A percentile compares a stretch with the other conserved stretches of the same genome.
Evolutionary conservation across 2,113 vertebrate species (phyloP).

Genomic region (Crotalus helleri): DNA sequence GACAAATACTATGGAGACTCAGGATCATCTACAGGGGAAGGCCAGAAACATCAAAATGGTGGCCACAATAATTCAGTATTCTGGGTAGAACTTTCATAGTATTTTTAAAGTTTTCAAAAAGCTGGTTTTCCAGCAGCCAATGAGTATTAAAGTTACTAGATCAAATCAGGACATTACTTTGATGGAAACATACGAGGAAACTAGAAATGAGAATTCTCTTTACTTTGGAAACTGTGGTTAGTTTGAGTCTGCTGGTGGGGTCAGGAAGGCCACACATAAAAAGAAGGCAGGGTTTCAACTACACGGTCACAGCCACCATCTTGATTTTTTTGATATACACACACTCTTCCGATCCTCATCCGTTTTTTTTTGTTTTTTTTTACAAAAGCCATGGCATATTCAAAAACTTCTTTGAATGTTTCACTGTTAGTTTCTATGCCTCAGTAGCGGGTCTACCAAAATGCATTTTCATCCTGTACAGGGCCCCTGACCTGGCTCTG

Average conservation of each 20-base stretch:
- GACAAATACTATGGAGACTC: background rate
- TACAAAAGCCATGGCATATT: background rate
- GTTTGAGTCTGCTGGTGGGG: accelerated
- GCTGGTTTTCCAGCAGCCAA: background rate
- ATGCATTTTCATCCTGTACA: background rate
- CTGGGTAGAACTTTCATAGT: background rate
- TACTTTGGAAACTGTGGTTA: background rate
- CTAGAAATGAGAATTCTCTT: background rate
- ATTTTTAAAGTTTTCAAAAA: background rate
- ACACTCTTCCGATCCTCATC: background rate
- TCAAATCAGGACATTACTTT: background rate
- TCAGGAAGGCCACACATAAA: background rate
- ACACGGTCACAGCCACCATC: background rate
- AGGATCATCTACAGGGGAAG: background rate
- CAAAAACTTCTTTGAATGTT: background rate
- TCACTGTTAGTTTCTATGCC: constrained; percentile 7
- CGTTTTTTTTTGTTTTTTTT: background rate
- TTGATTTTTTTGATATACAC: background rate
- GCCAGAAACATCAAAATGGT: background rate
- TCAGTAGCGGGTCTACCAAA: background rate
- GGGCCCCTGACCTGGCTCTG: background rate
- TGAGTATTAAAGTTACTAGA: background rate
- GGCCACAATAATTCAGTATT: background rate
- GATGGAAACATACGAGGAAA: background rate
- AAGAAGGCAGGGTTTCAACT: background rate